Evolutionary conservation across 1,140 invertebrate genomes (phyloP), one percentile per base, ranked within the genome.

Genomic region (Eurytemora carolleeae): DNA sequence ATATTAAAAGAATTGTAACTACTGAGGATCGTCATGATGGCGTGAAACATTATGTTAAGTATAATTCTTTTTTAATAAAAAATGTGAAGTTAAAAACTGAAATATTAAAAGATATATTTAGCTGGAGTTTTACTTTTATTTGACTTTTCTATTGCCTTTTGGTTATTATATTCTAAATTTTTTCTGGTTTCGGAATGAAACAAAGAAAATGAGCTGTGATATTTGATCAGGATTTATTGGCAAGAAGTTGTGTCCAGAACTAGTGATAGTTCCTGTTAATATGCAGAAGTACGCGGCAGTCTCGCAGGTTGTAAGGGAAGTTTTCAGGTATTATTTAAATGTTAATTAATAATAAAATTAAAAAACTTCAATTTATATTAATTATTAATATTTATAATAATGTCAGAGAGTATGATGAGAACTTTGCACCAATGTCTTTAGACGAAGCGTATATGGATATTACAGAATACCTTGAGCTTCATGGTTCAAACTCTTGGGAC

Each of bases 401-500:
- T 44, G 7, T 44, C n/a, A 63, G 66, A n/a, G 67, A 76, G 53
- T 84, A 81, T 70, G 81, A 84, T 68, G 70, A 75, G 2, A 72
- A 79, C 64, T 75, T 75, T 63, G 69, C 65, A 26, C 68, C 75
- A n/a, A 72, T 76, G 66, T 77, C 78, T 63, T 68, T 83, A 26
- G 82, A 83, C 70, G 82, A 83, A 68, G 81, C 79, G 2, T 80
- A 78, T 66, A 66, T 83, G 16, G 78, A 82, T 67, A 68, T 83
- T 21, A 82, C 80, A 1, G 70, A 78, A 16, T 77, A 76, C 69
- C 62, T 81, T 12, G 7, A 12, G 7, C 31, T 44, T 12, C 31
- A 44, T 44, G 31, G n/a, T 44, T 7, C 31, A 12, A 44, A 44
- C n/a, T 7, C 31, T n/a, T 44, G 31, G 31, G 31, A 44, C 31